A percentile compares a stretch with the other conserved stretches of the same genome.
Evolutionary conservation across 2,797 vertebrate species (phyloP).

Genomic region (Arctocebus calabarensis): DNA sequence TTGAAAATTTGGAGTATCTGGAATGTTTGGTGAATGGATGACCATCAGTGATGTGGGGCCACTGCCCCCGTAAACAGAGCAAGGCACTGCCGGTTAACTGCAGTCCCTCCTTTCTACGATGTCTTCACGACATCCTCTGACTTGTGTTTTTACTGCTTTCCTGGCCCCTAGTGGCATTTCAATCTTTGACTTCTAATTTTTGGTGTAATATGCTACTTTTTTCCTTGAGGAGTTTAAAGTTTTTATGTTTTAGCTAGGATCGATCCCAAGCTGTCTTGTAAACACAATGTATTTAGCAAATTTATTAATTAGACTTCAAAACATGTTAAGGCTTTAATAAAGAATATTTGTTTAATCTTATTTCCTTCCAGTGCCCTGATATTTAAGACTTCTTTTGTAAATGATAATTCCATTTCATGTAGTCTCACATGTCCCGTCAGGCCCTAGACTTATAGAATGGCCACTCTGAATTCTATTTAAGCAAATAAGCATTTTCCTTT

Average conservation of each 20-base stretch:
- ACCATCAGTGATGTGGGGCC: fast-evolving
- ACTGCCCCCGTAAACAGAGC: too few relatives aligned
- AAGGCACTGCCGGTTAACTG: neutral
- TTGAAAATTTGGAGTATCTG: neutral
- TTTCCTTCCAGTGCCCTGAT: conserved; percentile 27
- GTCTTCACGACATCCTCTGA: too few relatives aligned
- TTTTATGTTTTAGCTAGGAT: neutral
- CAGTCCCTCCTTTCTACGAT: neutral
- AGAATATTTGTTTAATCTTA: conserved; percentile 30
- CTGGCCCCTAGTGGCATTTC: neutral
- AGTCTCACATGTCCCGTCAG: neutral
- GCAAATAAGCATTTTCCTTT: conserved; percentile 34
- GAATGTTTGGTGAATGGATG: neutral
- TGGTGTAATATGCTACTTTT: neutral
- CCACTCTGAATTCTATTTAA: neutral
- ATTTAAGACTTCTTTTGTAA: conserved; percentile 13
- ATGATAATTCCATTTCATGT: neutral
- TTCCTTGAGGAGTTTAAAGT: neutral
- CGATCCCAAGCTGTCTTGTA: neutral
- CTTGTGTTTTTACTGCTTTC: neutral
- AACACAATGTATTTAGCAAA: neutral
- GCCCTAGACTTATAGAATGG: neutral
- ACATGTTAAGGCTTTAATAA: neutral
- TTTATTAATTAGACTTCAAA: conserved; percentile 34
- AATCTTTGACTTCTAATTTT: neutral